phyloP scores from a whole-genome alignment of 2,113 vertebrate species.

The Elanus axillaris region DNA sequence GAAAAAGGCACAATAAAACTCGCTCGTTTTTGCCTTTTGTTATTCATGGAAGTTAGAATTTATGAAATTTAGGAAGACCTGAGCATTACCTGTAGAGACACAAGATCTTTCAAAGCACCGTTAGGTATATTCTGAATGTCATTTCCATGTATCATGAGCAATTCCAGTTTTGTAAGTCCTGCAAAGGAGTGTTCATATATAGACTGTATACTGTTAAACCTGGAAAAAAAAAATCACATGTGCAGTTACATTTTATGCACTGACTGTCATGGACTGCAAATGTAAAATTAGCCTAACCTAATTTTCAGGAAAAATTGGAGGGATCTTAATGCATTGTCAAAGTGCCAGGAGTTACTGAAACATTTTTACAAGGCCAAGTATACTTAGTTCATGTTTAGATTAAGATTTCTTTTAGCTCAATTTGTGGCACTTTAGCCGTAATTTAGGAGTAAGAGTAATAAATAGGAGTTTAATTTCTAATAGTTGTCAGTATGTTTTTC shows the following conservation, averaged over 20 bases:
- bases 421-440: not conserved
- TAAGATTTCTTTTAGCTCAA: not conserved
- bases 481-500: not conserved
- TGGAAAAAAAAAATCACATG: slow-evolving; percentile 45
- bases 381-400: not conserved
- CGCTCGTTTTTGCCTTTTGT: not conserved
- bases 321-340: not conserved
- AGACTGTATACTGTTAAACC: slow-evolving; percentile 88
- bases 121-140: slow-evolving; percentile 82
- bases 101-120: slow-evolving; percentile 80
- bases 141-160: slow-evolving; percentile 92
- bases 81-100: slow-evolving; percentile 84
- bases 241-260: not conserved
- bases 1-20: not conserved
- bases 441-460: not conserved
- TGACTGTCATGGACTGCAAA: not conserved
- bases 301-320: not conserved
- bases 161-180: slow-evolving; percentile 82
- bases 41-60: not conserved
- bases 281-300: not conserved
- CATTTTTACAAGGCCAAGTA: not conserved
- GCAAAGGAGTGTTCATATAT: slow-evolving; percentile 77
- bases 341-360: not conserved
- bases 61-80: not conserved
- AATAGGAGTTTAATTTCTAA: not conserved